phyloP scores from a whole-genome alignment of 2,113 vertebrate species.

The Tyto alba region DNA sequence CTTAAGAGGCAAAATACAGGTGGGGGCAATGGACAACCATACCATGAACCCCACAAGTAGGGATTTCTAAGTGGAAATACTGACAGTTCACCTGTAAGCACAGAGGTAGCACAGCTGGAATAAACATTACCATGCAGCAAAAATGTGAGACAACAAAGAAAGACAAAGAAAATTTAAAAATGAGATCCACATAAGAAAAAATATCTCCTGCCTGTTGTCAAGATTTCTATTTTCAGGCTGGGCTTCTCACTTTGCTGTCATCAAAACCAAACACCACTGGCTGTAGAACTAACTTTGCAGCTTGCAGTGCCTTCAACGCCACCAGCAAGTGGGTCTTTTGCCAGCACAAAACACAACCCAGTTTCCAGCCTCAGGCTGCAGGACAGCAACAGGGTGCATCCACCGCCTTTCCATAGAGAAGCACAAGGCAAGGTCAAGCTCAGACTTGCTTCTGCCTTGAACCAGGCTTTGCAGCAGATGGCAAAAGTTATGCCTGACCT shows the following conservation, averaged over 20 bases:
- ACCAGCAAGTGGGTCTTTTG: conserved; percentile 61
- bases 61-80: conserved; percentile 20
- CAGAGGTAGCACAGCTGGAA: not conserved
- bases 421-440: conserved; percentile 12
- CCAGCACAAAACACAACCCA: not conserved
- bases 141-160: not conserved
- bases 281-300: conserved; percentile 29
- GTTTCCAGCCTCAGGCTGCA: not conserved
- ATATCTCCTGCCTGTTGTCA: not conserved
- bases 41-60: not conserved
- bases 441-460: conserved; percentile 10
- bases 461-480: conserved; percentile 40
- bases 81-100: not conserved
- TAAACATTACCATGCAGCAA: not conserved
- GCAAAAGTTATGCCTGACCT: conserved; percentile 36
- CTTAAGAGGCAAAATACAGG: not conserved
- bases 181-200: not conserved
- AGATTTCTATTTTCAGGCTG: not conserved
- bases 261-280: not conserved
- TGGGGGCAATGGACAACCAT: not conserved
- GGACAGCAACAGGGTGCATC: not conserved
- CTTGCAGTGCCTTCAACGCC: conserved; percentile 52
- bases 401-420: not conserved
- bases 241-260: not conserved
- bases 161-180: not conserved